Conservation (phyloP, 2,888 invertebrate species). For the Drosophila pseudotakahashii region DNA sequence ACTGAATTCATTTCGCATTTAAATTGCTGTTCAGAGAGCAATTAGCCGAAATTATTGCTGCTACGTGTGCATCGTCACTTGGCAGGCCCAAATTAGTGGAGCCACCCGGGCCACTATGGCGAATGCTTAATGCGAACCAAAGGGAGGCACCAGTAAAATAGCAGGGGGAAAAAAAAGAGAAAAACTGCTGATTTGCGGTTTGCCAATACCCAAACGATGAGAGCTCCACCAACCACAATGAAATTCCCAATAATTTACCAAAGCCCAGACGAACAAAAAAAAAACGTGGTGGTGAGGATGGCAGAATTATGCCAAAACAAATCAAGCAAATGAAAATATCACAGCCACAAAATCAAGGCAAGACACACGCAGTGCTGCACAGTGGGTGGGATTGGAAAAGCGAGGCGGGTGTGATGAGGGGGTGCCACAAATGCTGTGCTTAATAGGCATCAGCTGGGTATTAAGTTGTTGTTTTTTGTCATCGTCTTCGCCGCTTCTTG, state of each 20-base stretch:
- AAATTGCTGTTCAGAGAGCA: slow-evolving; percentile 81
- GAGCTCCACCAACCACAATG: slow-evolving; percentile 15
- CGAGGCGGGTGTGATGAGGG: slow-evolving; percentile 8
- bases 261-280: slow-evolving; percentile 32
- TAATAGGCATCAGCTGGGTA: slow-evolving; percentile 80
- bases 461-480: slow-evolving; percentile 73
- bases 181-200: slow-evolving; percentile 74
- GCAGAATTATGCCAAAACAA: slow-evolving; percentile 77
- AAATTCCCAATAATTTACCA: slow-evolving; percentile 59
- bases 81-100: slow-evolving; percentile 33
- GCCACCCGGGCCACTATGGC: slow-evolving; percentile 44
- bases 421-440: slow-evolving; percentile 79
- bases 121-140: slow-evolving; percentile 64
- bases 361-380: slow-evolving; percentile 54
- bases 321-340: slow-evolving; percentile 79
- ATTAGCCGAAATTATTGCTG: slow-evolving; percentile 81
- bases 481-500: slow-evolving; percentile 55
- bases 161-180: slow-evolving; percentile 28
- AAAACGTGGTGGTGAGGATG: slow-evolving; percentile 46
- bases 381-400: background rate
- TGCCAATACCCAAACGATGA: slow-evolving; percentile 31
- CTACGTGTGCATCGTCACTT: slow-evolving; percentile 79
- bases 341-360: slow-evolving; percentile 74
- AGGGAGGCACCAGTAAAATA: slow-evolving; percentile 17
- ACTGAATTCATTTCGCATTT: slow-evolving; percentile 79